Evolutionary conservation across 2,113 vertebrate species (phyloP), one percentile per base, ranked within the genome.

Genomic region (Spheniscus mendiculus): DNA sequence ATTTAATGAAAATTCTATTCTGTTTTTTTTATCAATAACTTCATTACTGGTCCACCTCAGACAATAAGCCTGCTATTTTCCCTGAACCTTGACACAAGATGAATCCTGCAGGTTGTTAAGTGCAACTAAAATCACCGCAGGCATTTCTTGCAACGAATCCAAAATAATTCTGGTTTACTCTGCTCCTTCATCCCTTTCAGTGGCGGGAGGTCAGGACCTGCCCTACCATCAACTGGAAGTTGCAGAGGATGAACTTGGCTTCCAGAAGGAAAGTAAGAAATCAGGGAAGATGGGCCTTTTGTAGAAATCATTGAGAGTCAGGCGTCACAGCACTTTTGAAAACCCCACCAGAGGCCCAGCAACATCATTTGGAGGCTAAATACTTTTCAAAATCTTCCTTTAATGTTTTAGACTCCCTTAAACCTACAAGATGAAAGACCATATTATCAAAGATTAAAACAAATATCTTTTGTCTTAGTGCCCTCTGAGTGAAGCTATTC

Each of bases 391-490:
- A 89, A 78, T 63, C 55, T 87, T 50, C 30, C 56, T 82, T 72
- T 79, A 87, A 63, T 92, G 44, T 79, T 91, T 95, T 45, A 69
- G 69, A 40, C 50, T 92, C 22, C 83, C 83, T 91, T 87, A 92
- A 93, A 94, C 44, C 70, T 78, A 40, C 45, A 50, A 40, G 62
- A 92, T 55, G 83, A 91, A 87, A 66, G 38, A 89, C 26, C 29
- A 36, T 62, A 86, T 72, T 95, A 90, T 77, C 90, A 92, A 92
- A 95, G 92, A 95, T 91, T 95, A 83, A 91, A 95, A 94, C 77
- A 94, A 95, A 70, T 65, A 88, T 45, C 67, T 91, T 93, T 89
- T 0, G 0, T 84, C 63, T 92, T 89, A 67, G 25, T 56, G 83
- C 56, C 63, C 83, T 96, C 70, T 76, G 80, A 93, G 77, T 73